Percentiles rank a stretch among this genome's conserved stretches.
Evolutionary conservation across 2,113 vertebrate genomes (phyloP).

Genomic region (Sylvia atricapilla): DNA sequence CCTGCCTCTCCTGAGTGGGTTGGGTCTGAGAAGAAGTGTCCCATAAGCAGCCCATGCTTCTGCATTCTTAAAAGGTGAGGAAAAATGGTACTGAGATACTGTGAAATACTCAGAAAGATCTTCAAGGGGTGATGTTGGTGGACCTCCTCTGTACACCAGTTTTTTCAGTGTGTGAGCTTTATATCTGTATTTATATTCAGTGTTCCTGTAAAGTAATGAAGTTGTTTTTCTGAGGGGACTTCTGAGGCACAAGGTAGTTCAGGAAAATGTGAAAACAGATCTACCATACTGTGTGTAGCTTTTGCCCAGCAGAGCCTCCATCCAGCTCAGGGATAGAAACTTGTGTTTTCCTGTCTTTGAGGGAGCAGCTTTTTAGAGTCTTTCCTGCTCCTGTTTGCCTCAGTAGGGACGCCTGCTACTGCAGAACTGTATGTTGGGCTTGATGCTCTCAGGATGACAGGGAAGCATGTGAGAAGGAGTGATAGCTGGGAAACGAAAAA

Average conservation of each 20-base stretch:
- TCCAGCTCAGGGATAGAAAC: background rate
- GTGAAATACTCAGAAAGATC: no score
- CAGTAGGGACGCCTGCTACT: fast-evolving
- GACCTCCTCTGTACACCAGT: no score
- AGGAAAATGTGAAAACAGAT: background rate
- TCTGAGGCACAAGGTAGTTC: background rate
- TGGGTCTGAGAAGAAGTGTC: background rate
- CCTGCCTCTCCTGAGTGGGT: background rate
- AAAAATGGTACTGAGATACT: no score
- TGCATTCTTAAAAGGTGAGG: no score
- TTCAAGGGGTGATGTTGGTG: no score
- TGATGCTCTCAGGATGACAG: background rate
- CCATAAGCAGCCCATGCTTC: no score
- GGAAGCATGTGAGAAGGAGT: background rate
- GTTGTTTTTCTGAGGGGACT: background rate
- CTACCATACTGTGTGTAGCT: background rate
- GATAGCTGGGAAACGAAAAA: background rate
- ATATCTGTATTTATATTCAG: background rate
- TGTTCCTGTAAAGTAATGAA: background rate
- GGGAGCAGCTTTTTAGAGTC: background rate
- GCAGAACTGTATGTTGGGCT: background rate
- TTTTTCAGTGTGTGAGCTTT: background rate
- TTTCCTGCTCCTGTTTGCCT: background rate
- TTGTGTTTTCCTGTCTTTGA: fast-evolving
- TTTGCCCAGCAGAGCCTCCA: background rate